Evolutionary conservation across 2,888 invertebrate species (phyloP), one percentile per base, ranked within the genome.

Genomic region (Anarsia innoxiella): DNA sequence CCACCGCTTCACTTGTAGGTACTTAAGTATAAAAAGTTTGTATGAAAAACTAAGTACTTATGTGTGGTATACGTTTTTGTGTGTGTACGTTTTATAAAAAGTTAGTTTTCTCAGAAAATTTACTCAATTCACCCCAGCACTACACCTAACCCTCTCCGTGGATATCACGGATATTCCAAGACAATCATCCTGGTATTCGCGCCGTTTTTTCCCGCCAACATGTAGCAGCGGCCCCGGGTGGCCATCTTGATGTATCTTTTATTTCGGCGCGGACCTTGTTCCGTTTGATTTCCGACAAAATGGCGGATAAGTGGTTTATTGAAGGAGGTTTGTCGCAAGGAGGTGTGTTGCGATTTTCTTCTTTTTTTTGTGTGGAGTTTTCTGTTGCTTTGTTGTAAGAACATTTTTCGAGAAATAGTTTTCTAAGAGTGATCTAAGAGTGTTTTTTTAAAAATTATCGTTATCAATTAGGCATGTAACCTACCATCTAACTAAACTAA

Each of bases 171-270:
- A 78, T 77, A 79, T 69, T 74, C 64, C n/a, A n/a, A 64, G 65
- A 56, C 80, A 78, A 82, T 82, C 73, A 82, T 82, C 70, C 78
- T 48, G 56, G 67, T 51, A 78, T 79, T 73, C 73, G 58, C 71
- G 74, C 78, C 77, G 80, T 79, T 80, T 79, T 73, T 74, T 67
- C 66, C 51, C 53, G 65, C 59, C 53, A 71, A 76, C 72, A 73
- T 75, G 72, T 74, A 54, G 66, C 53, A 61, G 55, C 49, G 53
- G 36, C 44, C 74, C 56, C 56, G 56, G 53, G 72, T 50, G 43
- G 39, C 38, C 55, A n/a, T n/a, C 56, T 53, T 70, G 57, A 72
- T 71, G 64, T 74, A 70, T 73, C 57, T 75, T 77, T 78, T 76
- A 75, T 71, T 66, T 53, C 43, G 48, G 51, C 51, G 58, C 25